These are phyloP conservation scores for Eulacestoma nigropectus DNA, from an alignment of 2,113 vertebrate genomes.

Conservation along the genomic window DNA sequence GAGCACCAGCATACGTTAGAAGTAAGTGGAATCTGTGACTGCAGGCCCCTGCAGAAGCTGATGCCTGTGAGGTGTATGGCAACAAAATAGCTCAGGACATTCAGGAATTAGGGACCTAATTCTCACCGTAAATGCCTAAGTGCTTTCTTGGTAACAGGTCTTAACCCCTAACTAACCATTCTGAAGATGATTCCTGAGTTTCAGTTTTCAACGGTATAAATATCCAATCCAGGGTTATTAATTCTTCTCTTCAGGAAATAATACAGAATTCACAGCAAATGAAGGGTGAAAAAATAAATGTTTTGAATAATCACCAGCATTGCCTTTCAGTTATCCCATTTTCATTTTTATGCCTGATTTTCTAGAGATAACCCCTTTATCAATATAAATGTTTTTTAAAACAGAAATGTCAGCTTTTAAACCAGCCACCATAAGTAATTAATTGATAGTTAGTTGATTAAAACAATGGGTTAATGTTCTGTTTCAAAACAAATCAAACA, in stretches of 20 bases:
- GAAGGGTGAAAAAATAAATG: background rate
- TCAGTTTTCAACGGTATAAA: fast-evolving
- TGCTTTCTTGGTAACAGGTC: background rate
- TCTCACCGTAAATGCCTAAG: background rate
- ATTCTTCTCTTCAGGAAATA: background rate
- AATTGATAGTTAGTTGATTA: background rate
- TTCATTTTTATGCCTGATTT: background rate
- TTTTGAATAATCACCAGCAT: background rate
- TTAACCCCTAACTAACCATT: background rate
- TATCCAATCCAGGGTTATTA: background rate
- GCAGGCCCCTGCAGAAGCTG: background rate
- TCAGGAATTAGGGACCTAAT: background rate
- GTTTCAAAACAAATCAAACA: background rate
- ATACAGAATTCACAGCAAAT: background rate
- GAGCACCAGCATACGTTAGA: background rate
- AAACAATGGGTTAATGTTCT: background rate
- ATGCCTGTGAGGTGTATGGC: background rate
- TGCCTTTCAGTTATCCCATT: background rate
- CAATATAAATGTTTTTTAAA: background rate
- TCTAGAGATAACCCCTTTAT: background rate
- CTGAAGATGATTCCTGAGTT: background rate
- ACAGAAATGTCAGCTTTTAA: background rate
- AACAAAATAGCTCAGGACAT: background rate
- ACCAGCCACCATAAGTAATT: background rate
- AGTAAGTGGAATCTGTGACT: background rate